Evolutionary conservation across 2,113 vertebrate species (phyloP).

Genomic region (Sciurus niger): DNA sequence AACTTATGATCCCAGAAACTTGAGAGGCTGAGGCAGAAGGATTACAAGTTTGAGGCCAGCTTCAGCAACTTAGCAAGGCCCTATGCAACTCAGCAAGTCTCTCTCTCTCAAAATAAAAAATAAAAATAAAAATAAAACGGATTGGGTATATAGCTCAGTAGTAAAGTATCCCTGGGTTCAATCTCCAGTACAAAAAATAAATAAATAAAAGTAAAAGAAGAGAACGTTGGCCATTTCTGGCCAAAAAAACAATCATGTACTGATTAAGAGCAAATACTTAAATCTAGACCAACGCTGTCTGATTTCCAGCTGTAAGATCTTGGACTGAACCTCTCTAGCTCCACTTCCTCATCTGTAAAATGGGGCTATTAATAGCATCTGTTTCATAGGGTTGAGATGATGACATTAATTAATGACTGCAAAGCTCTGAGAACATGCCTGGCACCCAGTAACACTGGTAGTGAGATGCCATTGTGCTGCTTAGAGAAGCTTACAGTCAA

Average conservation of each 20-base stretch:
- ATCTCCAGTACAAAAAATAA: too few relatives aligned
- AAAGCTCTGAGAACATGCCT: conserved; percentile 37
- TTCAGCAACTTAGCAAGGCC: too few relatives aligned
- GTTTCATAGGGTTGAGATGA: neutral
- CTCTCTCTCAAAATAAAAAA: too few relatives aligned
- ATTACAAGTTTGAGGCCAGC: too few relatives aligned
- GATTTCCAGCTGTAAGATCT: conserved; percentile 41
- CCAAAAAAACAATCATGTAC: neutral
- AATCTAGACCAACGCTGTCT: neutral
- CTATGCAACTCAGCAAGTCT: too few relatives aligned
- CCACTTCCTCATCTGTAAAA: conserved; percentile 60
- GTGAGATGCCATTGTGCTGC: neutral
- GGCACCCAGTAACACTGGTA: neutral
- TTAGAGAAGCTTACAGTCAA: neutral
- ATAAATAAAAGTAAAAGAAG: neutral
- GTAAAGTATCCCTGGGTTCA: too few relatives aligned
- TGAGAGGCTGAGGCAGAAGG: too few relatives aligned
- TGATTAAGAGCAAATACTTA: neutral
- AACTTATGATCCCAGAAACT: too few relatives aligned
- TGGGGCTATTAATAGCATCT: conserved; percentile 37
- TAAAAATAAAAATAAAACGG: too few relatives aligned
- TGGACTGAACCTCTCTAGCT: conserved; percentile 24
- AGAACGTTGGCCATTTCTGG: neutral
- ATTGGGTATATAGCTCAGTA: too few relatives aligned
- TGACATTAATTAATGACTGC: neutral